Conservation (phyloP, 2,888 invertebrate species). For the Ormyrus nitidulus region DNA sequence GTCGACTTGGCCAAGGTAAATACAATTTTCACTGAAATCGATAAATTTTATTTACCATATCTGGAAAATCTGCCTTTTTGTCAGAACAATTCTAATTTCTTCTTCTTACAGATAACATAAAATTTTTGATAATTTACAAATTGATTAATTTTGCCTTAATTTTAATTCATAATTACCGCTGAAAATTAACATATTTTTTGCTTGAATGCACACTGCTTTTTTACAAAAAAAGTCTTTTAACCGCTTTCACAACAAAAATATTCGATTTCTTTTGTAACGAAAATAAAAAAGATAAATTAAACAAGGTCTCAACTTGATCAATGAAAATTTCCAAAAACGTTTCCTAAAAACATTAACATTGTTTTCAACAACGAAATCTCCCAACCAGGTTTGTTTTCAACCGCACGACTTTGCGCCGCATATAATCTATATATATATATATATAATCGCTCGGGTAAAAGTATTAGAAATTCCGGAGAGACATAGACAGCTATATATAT, state of each 20-base stretch:
- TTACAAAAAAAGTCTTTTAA: neutral
- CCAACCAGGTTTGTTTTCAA: slow-evolving; percentile 46
- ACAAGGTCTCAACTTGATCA: neutral
- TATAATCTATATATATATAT: slow-evolving; percentile 6
- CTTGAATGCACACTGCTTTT: neutral
- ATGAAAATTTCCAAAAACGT: no score
- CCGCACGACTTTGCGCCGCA: neutral
- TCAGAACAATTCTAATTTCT: neutral
- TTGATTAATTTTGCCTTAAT: neutral
- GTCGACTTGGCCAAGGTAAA: slow-evolving; percentile 15
- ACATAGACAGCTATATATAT: slow-evolving; percentile 50
- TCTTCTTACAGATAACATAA: neutral
- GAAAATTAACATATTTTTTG: slow-evolving; percentile 6
- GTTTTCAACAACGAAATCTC: slow-evolving; percentile 47
- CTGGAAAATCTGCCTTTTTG: neutral
- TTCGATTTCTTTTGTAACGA: neutral
- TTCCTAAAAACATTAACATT: neutral
- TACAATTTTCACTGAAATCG: slow-evolving; percentile 22
- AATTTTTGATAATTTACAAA: slow-evolving; percentile 42
- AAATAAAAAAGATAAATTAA: neutral
- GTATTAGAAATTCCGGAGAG: slow-evolving; percentile 44
- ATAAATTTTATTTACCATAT: slow-evolving; percentile 4
- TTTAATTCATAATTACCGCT: slow-evolving; percentile 27
- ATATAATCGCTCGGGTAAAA: slow-evolving; percentile 40
- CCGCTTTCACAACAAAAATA: slow-evolving; percentile 20